These are phyloP conservation scores for Drosophila pseudoananassae DNA, from an alignment of 1,140 invertebrate species.

Conservation along the genomic window DNA sequence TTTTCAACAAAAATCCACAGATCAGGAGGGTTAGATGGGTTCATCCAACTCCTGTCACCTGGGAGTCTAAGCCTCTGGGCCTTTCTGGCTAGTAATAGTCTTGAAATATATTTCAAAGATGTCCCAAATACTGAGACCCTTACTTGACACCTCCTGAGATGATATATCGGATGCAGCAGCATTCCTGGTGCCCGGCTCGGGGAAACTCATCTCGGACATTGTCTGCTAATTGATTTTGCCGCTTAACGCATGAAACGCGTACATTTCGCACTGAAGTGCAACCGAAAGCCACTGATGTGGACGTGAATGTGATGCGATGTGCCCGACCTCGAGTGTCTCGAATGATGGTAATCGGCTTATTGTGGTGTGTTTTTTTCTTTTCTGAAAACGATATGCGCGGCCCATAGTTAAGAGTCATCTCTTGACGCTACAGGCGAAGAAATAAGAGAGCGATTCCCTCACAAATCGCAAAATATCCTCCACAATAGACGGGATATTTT, in stretches of 20 bases:
- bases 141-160: conserved; percentile 30
- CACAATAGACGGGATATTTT: neutral
- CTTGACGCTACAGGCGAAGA: neutral
- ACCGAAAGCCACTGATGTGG: conserved; percentile 5
- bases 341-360: conserved; percentile 47
- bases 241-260: conserved; percentile 66
- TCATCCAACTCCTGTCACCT: no score
- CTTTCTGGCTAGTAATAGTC: no score
- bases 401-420: no score
- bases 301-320: conserved; percentile 4
- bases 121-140: no score
- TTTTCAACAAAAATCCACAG: no score
- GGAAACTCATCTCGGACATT: conserved; percentile 23
- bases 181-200: neutral
- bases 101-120: no score
- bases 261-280: conserved; percentile 58
- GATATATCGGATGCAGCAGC: conserved; percentile 18
- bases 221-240: conserved; percentile 70
- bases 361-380: conserved; percentile 36
- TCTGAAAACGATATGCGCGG: conserved; percentile 63
- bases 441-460: conserved; percentile 61
- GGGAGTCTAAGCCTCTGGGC: no score
- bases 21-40: no score
- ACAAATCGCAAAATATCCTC: conserved; percentile 19
- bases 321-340: conserved; percentile 46